Conservation (phyloP, 2,888 invertebrate species). For the Sminthurinus aureus region DNA sequence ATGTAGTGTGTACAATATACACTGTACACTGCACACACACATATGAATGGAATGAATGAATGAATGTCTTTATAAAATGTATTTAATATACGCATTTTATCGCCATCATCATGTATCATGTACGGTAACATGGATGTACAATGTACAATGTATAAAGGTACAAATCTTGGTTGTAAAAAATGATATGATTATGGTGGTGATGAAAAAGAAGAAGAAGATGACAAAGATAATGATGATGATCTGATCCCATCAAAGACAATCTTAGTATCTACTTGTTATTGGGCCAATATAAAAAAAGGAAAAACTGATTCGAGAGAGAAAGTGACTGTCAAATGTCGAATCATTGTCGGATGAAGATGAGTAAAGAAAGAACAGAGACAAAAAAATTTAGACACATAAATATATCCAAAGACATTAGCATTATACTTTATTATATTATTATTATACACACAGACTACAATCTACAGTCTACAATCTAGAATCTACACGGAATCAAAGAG, state of each 20-base stretch:
- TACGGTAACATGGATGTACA: no score
- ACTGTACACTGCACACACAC: no score
- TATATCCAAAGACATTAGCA: no score
- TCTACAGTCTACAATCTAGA: background rate
- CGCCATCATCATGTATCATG: no score
- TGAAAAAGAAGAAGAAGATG: background rate
- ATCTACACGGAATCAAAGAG: background rate
- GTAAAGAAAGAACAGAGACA: background rate
- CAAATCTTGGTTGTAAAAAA: background rate
- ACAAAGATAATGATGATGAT: background rate
- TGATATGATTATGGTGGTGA: background rate
- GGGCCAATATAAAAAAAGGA: slow-evolving; percentile 22
- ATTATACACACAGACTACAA: no score
- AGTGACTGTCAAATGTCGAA: slow-evolving; percentile 9
- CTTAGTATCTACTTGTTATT: background rate
- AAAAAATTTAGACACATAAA: background rate
- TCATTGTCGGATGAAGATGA: background rate
- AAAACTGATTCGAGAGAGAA: slow-evolving; percentile 22
- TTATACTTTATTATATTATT: background rate
- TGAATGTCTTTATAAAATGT: no score
- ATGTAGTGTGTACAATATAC: no score
- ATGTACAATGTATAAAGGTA: background rate
- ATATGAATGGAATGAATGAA: no score
- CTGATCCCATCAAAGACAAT: background rate
- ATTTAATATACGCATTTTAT: no score